Base-by-base conservation (phyloP, 2,797 vertebrate species). In the Argya squamiceps region DNA sequence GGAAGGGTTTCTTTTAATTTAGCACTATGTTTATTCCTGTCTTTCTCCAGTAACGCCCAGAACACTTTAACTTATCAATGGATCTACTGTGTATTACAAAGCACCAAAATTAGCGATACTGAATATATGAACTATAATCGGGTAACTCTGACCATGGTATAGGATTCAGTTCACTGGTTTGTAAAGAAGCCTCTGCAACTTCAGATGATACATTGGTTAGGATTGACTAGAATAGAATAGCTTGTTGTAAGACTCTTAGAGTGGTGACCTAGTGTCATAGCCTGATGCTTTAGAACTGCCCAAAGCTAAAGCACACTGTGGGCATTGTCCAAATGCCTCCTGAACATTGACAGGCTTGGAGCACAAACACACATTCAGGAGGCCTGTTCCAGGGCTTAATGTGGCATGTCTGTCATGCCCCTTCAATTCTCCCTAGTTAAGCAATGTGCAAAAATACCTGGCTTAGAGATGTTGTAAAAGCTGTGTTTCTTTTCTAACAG, bases 341-440 rank as follows among this genome's bases (percentile, higher is more conserved):
- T 58, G 71, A 46, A 10, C 37, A 16, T 5, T 23, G 44, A 10
- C 37, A 32, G 44, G 58, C 39, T 39, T 46, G 58, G 34, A 56
- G 15, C 30, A 41, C n/a, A 16, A 36, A 15, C 11, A 6, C 12
- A 9, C 46, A n/a, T 52, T 47, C 18, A 32, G 44, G 65, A 43
- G 21, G 36, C 29, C 29, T 32, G 24, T 64, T 64, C 21, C 74
- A 39, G 37, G 18, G 11, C 46, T 64, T 77, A 37, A 69, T 0
- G 0, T 46, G n/a, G n/a, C n/a, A 5, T 20, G n/a, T 83, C 37
- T 0, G 0, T 82, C 20, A 15, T 44, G 12, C 17, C 13, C 22
- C 44, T 73, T 58, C 58, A 62, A 1, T 50, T 89, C 36, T n/a
- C 63, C 15, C 22, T 56, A 18, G 55, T 5, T 84, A n/a, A 77